Evolutionary conservation across 2,797 vertebrate genomes (phyloP).

Genomic region (Selene dorsalis): DNA sequence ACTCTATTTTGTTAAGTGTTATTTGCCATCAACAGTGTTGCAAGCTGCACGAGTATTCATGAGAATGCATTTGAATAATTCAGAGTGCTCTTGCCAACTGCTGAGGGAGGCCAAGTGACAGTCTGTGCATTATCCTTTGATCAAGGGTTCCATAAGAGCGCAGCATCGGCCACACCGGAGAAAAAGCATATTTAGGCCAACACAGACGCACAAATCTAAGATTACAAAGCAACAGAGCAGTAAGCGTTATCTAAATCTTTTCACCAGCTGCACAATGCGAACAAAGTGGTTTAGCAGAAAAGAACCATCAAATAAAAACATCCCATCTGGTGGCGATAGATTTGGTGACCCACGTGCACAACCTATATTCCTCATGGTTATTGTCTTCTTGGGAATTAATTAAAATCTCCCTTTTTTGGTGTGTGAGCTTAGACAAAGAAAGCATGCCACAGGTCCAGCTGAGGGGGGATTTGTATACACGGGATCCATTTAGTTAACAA

Average conservation of each 20-base stretch:
- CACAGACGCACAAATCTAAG: slow-evolving; percentile 67
- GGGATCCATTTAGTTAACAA: slow-evolving; percentile 63
- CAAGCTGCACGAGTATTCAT: slow-evolving; percentile 73
- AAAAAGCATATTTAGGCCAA: slow-evolving; percentile 74
- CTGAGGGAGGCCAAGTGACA: slow-evolving; percentile 79
- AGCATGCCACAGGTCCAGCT: slow-evolving; percentile 49
- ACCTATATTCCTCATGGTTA: slow-evolving; percentile 50
- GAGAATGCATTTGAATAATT: slow-evolving; percentile 84
- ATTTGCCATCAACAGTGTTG: slow-evolving; percentile 67
- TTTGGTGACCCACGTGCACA: slow-evolving; percentile 65
- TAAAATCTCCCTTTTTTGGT: slow-evolving; percentile 47
- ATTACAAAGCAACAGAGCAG: slow-evolving; percentile 76
- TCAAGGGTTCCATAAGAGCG: slow-evolving; percentile 79
- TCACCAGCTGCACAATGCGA: slow-evolving; percentile 71
- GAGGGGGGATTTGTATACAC: slow-evolving; percentile 56
- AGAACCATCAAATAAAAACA: slow-evolving; percentile 77
- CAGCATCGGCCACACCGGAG: slow-evolving; percentile 68
- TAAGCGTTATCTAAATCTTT: slow-evolving; percentile 76
- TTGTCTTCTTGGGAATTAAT: slow-evolving; percentile 66
- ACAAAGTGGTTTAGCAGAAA: slow-evolving; percentile 63
- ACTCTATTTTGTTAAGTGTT: slow-evolving; percentile 70
- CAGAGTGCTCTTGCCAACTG: slow-evolving; percentile 79
- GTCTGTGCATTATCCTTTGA: slow-evolving; percentile 84
- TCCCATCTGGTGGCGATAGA: slow-evolving; percentile 76
- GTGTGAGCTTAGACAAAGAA: slow-evolving; percentile 62